These are phyloP conservation scores for Tangara arthus DNA, from an alignment of 2,797 vertebrate species.

Conservation along the genomic window DNA sequence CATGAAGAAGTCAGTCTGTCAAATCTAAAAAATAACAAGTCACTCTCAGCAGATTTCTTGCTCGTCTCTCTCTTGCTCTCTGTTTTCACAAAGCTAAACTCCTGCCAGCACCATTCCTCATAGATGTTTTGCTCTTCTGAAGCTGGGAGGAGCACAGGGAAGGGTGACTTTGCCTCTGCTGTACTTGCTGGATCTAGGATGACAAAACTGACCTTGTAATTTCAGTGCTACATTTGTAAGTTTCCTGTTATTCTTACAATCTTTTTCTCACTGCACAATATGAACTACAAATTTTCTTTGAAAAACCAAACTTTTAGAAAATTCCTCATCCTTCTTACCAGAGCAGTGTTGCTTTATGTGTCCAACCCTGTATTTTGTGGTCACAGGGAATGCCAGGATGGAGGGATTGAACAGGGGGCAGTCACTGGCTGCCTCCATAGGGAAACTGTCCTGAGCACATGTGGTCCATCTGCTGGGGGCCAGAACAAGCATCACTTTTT, in stretches of 20 bases:
- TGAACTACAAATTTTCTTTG: background rate
- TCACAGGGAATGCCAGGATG: background rate
- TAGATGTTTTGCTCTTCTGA: background rate
- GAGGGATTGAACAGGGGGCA: fast-evolving
- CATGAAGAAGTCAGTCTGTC: background rate
- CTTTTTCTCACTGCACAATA: background rate
- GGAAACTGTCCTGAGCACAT: background rate
- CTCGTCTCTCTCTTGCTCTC: background rate
- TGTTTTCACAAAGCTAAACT: background rate
- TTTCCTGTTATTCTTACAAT: background rate
- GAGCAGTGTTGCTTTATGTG: background rate
- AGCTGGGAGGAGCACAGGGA: background rate
- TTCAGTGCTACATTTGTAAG: background rate
- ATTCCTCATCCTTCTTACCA: background rate
- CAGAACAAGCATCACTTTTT: background rate
- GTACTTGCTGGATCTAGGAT: background rate
- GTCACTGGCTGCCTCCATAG: background rate
- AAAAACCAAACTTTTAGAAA: background rate
- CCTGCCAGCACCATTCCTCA: background rate
- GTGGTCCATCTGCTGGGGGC: background rate
- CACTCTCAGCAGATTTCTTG: background rate
- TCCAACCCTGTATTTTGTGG: background rate
- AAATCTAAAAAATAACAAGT: background rate
- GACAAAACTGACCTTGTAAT: background rate
- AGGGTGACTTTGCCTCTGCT: background rate